Conservation (phyloP, 2,113 vertebrate genomes). For the Halichoerus grypus region DNA sequence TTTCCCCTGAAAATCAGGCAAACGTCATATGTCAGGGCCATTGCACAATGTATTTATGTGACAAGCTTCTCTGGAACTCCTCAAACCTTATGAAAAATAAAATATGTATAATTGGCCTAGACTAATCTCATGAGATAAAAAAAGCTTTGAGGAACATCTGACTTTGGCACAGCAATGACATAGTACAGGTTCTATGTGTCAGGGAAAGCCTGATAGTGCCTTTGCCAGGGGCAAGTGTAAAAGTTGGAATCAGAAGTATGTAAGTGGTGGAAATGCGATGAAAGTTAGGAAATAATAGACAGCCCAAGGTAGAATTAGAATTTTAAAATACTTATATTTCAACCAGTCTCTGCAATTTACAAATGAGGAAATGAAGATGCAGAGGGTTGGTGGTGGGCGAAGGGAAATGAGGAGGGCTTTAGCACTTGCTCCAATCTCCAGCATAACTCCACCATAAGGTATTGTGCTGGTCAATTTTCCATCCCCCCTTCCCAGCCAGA, state of each 20-base stretch:
- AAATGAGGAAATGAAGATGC: neutral
- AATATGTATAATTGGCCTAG: neutral
- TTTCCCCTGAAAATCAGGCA: slow-evolving; percentile 18
- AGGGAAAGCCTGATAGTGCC: neutral
- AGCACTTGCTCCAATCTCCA: neutral
- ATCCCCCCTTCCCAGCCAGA: neutral
- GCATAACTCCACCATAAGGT: neutral
- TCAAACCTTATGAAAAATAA: slow-evolving; percentile 20
- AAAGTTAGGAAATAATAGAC: neutral
- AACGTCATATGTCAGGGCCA: neutral
- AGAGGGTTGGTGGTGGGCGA: neutral
- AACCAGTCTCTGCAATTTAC: neutral
- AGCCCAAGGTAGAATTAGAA: neutral
- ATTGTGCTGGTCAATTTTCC: neutral
- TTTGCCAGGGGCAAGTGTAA: neutral
- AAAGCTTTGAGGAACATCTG: neutral
- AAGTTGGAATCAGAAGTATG: neutral
- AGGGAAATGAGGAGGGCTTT: neutral
- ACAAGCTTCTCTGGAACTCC: neutral
- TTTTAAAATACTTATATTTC: neutral
- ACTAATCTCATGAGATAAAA: slow-evolving; percentile 20
- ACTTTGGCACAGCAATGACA: neutral
- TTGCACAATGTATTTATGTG: neutral
- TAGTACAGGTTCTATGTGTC: neutral
- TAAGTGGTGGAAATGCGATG: neutral